Conservation (phyloP, 2,888 invertebrate genomes). For the Drosophila meridionalis region DNA sequence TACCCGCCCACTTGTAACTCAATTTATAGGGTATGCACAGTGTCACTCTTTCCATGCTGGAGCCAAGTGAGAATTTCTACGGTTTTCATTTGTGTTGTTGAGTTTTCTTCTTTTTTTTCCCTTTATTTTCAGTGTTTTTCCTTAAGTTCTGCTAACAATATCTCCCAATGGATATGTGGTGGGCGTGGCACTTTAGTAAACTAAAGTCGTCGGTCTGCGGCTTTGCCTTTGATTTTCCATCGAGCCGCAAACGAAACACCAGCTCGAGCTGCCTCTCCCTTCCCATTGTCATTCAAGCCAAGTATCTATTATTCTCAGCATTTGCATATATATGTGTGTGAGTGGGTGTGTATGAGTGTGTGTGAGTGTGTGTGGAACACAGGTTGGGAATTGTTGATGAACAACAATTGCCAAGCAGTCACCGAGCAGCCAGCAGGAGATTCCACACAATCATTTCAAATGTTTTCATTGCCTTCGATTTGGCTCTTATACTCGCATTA, state of each 20-base stretch:
- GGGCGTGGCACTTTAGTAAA: constrained; percentile 35
- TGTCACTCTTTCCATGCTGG: not conserved
- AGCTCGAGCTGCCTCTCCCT: not conserved
- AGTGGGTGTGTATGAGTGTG: constrained; percentile 27
- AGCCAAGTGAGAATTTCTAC: not conserved
- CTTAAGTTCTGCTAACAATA: constrained; percentile 18
- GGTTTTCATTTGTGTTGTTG: not conserved
- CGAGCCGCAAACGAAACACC: constrained; percentile 30
- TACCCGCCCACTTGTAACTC: not conserved
- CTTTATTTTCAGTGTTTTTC: not conserved
- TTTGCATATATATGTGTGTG: constrained; percentile 39
- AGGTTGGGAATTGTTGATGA: constrained; percentile 10
- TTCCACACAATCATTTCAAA: constrained; percentile 18
- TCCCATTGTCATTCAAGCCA: constrained; percentile 46
- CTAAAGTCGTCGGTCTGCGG: constrained; percentile 38
- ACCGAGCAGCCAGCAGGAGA: not conserved
- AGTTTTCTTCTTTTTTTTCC: not conserved
- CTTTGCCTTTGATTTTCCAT: constrained; percentile 45
- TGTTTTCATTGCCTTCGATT: not conserved
- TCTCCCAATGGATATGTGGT: constrained; percentile 15
- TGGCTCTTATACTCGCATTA: not conserved
- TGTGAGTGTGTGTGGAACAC: constrained; percentile 50
- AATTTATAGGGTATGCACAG: constrained; percentile 8
- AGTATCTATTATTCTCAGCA: constrained; percentile 61
- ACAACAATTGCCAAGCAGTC: constrained; percentile 11